Evolutionary conservation across 2,113 vertebrate genomes (phyloP), one percentile per base, ranked within the genome.

Genomic region (Merops nubicus): DNA sequence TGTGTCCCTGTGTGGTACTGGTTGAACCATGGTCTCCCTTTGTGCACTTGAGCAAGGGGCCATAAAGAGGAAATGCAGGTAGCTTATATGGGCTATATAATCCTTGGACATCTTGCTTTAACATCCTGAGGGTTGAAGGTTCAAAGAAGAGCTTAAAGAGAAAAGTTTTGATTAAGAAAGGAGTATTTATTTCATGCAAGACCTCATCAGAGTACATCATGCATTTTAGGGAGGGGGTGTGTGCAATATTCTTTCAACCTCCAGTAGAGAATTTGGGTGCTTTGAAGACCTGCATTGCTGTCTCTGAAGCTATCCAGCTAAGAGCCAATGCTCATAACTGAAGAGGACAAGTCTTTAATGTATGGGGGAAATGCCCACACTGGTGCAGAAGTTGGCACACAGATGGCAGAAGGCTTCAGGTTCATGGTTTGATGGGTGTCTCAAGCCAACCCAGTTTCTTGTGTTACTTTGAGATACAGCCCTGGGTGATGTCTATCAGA

Each of bases 291-390:
- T 73, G 12, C 5, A 28, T 74, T 83, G 54, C 59, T 86, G 79
- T 65, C 72, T 88, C 75, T 88, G 83, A 80, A 73, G 31, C 50
- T 69, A 7, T 60, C 29, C 20, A 73, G 60, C 57, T 53, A 20
- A 42, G 42, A 73, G 23, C 33, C 42, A 34, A 15, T 65, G 33
- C 29, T 50, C 15, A 3, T 40, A 62, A 90, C 48, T 28, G n/a
- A n/a, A 43, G 70, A 68, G 43, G 70, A 68, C 45, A 53, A 60
- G 50, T 36, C 53, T 88, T 67, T 43, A 33, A 65, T 20, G 1
- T 7, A 40, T 10, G 15, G 1, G 1, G 9, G 67, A 83, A 47
- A 31, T 31, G 20, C 28, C 53, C 0, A 0, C 17, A 3, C 22
- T 29, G 18, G 21, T 64, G 29, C 1, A 2, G 56, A 79, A 60